Evolutionary conservation across 2,888 invertebrate species (phyloP).

Genomic region (Meta bourneti): DNA sequence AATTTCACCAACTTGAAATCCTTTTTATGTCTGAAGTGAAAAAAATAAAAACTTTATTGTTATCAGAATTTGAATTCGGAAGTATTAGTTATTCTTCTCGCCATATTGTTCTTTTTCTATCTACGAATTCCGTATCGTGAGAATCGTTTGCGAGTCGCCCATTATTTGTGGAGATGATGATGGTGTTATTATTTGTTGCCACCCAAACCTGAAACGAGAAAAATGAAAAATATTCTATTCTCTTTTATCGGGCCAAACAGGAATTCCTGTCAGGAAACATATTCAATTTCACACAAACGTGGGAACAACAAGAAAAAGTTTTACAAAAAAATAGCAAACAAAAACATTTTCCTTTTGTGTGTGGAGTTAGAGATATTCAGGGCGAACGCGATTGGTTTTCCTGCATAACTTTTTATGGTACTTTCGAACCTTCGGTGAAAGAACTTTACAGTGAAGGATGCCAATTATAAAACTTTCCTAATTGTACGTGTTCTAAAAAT

Average conservation of each 20-base stretch:
- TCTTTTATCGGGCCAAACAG: slow-evolving; percentile 32
- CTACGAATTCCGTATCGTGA: slow-evolving; percentile 19
- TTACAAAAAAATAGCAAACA: slow-evolving; percentile 24
- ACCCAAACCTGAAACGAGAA: neutral
- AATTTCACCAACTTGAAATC: no score
- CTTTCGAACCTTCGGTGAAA: neutral
- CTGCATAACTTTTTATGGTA: neutral
- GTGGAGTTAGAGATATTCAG: slow-evolving; percentile 14
- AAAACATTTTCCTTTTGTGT: slow-evolving; percentile 12
- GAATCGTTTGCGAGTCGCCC: slow-evolving; percentile 35
- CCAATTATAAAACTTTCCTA: neutral
- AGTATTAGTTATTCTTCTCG: neutral
- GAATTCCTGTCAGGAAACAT: slow-evolving; percentile 68
- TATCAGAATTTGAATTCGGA: neutral
- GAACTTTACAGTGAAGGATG: neutral
- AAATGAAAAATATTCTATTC: slow-evolving; percentile 30
- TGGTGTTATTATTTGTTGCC: slow-evolving; percentile 53
- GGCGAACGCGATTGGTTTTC: slow-evolving; percentile 46
- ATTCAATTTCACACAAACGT: slow-evolving; percentile 49
- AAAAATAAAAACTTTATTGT: neutral
- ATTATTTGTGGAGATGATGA: slow-evolving; percentile 53
- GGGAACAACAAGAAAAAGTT: slow-evolving; percentile 15
- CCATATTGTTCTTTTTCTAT: neutral
- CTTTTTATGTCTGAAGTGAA: no score
- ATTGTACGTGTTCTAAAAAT: neutral